Conservation (phyloP, 30 jellyfish, hydroid and myxozoan genomes). For the Catostylus mosaicus region DNA sequence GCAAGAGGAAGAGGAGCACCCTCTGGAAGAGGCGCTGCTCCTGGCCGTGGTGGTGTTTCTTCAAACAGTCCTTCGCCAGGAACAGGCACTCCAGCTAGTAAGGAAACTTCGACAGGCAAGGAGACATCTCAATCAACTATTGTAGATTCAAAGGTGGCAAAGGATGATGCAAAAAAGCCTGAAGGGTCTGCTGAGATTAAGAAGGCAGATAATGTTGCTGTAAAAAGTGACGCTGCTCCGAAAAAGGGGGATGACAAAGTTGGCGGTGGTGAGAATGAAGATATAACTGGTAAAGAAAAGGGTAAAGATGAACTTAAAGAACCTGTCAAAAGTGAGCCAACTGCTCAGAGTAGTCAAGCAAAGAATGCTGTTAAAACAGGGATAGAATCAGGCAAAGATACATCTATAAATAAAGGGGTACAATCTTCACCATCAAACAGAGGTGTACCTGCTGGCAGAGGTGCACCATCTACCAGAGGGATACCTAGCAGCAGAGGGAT, state of each 20-base stretch:
- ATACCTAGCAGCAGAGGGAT: background rate
- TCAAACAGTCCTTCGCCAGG: constrained; percentile 6
- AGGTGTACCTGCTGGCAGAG: constrained; percentile 23
- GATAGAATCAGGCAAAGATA: background rate
- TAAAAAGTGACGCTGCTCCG: background rate
- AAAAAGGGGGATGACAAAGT: background rate
- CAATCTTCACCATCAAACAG: constrained; percentile 1
- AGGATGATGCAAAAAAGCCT: background rate
- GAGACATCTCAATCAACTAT: constrained; percentile 1
- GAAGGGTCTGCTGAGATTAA: background rate
- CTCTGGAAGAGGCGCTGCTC: constrained; percentile 21
- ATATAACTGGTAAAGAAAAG: no score
- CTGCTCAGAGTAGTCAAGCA: background rate
- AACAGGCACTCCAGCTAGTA: background rate
- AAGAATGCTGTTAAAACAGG: no score
- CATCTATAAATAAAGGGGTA: constrained; percentile 9
- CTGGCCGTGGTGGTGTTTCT: constrained; percentile 13
- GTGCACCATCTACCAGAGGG: constrained; percentile 27
- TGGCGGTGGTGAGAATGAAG: background rate
- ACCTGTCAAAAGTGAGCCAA: background rate
- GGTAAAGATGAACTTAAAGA: no score
- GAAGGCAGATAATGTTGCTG: background rate
- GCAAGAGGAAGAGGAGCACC: constrained; percentile 19
- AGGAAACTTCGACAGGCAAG: background rate
- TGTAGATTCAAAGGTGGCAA: no score